Base-by-base conservation (phyloP, 2,113 vertebrate species). In the Copsychus sechellarum region DNA sequence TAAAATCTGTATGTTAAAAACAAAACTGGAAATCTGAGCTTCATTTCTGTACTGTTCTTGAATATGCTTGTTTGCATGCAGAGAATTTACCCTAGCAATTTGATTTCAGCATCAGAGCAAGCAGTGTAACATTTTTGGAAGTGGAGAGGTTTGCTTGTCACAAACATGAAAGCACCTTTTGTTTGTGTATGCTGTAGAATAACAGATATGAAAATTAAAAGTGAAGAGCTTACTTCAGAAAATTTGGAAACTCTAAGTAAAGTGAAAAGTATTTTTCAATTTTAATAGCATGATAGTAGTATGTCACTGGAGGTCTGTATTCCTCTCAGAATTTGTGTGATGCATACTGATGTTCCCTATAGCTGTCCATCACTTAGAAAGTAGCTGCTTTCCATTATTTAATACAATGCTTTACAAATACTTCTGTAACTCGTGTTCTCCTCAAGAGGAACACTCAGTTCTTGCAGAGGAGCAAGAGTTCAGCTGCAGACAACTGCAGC, bases 401-500 rank as follows among this genome's bases (percentile, higher is more conserved):
- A 56, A 53, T 51, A 28, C 50, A 87, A 69, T 2, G 1, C 16
- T 71, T 64, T 58, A 67, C 15, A 74, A 93, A 95, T 40, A 58
- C 14, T 72, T 74, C 61, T 38, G 26, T 34, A 62, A 53, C 40
- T 65, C 0, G 0, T 14, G 57, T 84, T 89, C 34, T 67, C 12
- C 65, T 79, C 21, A 34, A 19, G 56, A 89, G 61, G 15, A 89
- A 61, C 53, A 74, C 4, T 1, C 14, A 11, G 4, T 20, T 70
- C 73, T 69, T 72, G 66, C 36, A 38, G 65, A 85, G 40, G n/a
- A 58, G 11, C 54, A 69, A 25, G 34, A 85, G 54, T 72, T 87
- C 69, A 89, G 57, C n/a, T 0, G 0, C 8, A 12, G 60, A 23
- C 0, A 0, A n/a, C 38, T 86, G 60, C 71, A 94, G 58, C 54